Conservation (phyloP, 2,888 invertebrate species). For the Scaptomyza tumidula region DNA sequence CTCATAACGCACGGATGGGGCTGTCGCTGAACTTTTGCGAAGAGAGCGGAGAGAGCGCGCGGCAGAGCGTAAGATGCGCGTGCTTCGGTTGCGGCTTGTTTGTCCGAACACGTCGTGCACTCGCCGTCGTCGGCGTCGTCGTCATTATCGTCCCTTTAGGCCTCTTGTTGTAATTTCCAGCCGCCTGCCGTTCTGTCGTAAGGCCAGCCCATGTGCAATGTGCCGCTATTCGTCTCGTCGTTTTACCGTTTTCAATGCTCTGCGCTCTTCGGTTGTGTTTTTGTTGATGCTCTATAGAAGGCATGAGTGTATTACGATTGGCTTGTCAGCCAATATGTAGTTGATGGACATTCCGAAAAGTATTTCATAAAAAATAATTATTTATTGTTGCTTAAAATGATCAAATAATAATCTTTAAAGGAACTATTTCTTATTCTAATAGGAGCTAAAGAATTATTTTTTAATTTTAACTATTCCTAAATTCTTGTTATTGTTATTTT, state of each 20-base stretch:
- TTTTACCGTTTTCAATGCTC: constrained; percentile 31
- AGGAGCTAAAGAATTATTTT: neutral
- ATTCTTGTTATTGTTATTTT: neutral
- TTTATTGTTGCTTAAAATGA: neutral
- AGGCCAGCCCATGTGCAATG: constrained; percentile 65
- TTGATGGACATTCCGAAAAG: constrained; percentile 20
- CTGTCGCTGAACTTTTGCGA: constrained; percentile 4
- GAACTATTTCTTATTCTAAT: neutral
- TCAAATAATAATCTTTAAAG: neutral
- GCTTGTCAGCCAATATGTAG: constrained; percentile 25
- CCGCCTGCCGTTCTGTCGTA: constrained; percentile 51
- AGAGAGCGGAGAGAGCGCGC: constrained; percentile 42
- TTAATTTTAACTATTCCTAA: neutral
- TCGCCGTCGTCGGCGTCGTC: constrained; percentile 31
- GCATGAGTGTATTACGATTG: constrained; percentile 29
- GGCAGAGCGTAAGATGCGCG: constrained; percentile 67
- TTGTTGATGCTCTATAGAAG: constrained; percentile 43
- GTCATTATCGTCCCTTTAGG: constrained; percentile 68
- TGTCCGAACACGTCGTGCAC: constrained; percentile 44
- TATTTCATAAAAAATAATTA: neutral
- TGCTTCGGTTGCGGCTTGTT: constrained; percentile 56
- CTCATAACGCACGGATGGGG: constrained; percentile 21
- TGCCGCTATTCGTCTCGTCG: constrained; percentile 66
- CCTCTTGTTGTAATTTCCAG: constrained; percentile 72
- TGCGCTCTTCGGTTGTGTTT: constrained; percentile 55